These are phyloP conservation scores for Drosophila grimshawi DNA, from an alignment of 1,140 invertebrate genomes.

Conservation along the genomic window DNA sequence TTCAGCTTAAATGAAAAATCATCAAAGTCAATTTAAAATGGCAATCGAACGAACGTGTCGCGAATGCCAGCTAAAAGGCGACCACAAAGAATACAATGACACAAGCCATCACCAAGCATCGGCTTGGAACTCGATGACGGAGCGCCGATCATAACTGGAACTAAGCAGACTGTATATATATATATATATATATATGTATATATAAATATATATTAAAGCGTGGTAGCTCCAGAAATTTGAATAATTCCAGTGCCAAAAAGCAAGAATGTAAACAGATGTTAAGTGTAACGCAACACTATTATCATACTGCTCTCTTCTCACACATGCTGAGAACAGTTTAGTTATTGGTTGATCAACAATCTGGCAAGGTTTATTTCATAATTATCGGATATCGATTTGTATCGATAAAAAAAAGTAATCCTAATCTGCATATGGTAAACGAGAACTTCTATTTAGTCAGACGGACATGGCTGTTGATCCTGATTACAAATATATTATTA, in stretches of 20 bases:
- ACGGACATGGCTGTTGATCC: no score
- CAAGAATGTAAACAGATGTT: neutral
- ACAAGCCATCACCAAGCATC: constrained; percentile 36
- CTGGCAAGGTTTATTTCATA: no score
- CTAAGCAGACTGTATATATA: neutral
- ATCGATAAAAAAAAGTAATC: no score
- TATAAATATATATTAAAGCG: neutral
- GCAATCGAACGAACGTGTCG: constrained; percentile 77
- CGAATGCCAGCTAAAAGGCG: constrained; percentile 61
- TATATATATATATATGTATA: neutral
- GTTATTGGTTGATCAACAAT: no score
- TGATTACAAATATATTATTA: no score
- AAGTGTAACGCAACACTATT: no score
- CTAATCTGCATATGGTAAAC: no score
- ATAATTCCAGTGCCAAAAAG: neutral
- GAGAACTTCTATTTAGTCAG: no score
- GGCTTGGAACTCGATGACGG: constrained; percentile 38
- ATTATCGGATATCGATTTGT: no score
- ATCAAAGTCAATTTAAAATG: constrained; percentile 78
- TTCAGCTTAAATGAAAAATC: constrained; percentile 77
- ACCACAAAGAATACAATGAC: constrained; percentile 51
- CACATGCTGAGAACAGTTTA: no score
- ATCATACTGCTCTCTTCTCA: no score
- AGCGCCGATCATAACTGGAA: constrained; percentile 21
- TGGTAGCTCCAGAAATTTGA: neutral